Conservation (phyloP, 2,888 invertebrate species). For the Lutraria lutraria region DNA sequence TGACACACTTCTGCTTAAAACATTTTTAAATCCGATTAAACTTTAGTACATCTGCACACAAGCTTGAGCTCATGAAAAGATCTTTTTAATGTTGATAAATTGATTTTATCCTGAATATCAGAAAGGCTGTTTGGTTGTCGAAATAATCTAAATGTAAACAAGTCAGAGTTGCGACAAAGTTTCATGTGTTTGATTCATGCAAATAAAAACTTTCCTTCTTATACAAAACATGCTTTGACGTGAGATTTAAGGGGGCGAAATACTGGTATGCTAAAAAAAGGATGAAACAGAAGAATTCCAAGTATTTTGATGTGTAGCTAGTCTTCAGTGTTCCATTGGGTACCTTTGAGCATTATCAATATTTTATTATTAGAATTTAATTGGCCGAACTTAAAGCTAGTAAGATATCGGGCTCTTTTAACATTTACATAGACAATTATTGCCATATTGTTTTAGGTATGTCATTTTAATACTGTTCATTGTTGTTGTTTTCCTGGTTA, state of each 20-base stretch:
- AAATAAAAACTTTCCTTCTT: constrained; percentile 40
- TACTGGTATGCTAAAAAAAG: background rate
- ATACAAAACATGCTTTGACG: constrained; percentile 12
- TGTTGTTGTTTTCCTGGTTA: no score
- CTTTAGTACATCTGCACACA: constrained; percentile 36
- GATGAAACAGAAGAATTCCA: background rate
- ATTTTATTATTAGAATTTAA: background rate
- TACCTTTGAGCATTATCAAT: background rate
- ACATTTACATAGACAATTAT: background rate
- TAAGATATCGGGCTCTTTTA: background rate
- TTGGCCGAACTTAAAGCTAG: background rate
- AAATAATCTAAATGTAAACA: constrained; percentile 46
- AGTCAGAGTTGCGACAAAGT: constrained; percentile 23
- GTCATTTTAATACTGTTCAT: no score
- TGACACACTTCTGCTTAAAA: background rate
- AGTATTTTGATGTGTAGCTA: background rate
- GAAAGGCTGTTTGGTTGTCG: constrained; percentile 38
- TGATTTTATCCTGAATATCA: constrained; percentile 35
- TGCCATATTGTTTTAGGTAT: no score
- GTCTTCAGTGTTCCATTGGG: no score
- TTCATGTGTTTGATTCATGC: constrained; percentile 34
- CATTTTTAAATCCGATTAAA: constrained; percentile 27
- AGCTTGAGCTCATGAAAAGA: constrained; percentile 27
- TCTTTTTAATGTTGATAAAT: constrained; percentile 47
- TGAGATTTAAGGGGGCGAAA: background rate